phyloP scores from a whole-genome alignment of 2,797 vertebrate genomes.

The Parauchenoglanis ngamensis region DNA sequence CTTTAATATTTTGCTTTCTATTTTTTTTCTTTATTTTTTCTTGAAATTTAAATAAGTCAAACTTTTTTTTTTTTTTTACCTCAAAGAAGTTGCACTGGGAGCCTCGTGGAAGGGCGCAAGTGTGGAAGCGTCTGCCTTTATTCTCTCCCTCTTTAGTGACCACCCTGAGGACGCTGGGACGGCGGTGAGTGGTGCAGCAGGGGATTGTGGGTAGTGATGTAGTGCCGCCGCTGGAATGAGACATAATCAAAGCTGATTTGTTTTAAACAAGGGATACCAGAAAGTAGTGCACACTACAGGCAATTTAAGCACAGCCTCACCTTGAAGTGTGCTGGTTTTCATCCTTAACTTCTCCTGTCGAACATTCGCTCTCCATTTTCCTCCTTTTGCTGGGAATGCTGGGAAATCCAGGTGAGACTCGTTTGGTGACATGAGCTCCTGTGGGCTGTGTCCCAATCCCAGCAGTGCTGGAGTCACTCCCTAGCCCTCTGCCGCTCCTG shows the following conservation, averaged over 20 bases:
- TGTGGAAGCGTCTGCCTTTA: conserved; percentile 87
- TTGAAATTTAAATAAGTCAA: neutral
- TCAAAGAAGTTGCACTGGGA: conserved; percentile 85
- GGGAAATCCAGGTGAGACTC: conserved; percentile 72
- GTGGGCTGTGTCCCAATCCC: conserved; percentile 72
- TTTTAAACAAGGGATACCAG: neutral
- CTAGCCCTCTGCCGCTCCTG: conserved; percentile 57
- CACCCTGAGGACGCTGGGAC: conserved; percentile 76
- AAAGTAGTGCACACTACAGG: neutral
- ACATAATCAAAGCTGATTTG: conserved; percentile 60
- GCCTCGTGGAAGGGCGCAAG: conserved; percentile 82
- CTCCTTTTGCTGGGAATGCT: conserved; percentile 85
- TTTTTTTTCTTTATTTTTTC: neutral
- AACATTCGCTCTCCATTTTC: conserved; percentile 77
- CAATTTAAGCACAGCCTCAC: conserved; percentile 9
- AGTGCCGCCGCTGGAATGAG: conserved; percentile 47
- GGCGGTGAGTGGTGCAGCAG: conserved; percentile 77
- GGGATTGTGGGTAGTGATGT: conserved; percentile 62
- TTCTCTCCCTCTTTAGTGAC: conserved; percentile 90
- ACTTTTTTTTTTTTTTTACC: conserved; percentile 70
- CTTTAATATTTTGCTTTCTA: neutral
- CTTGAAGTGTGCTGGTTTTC: conserved; percentile 55
- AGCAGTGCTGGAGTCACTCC: conserved; percentile 40
- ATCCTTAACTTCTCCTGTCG: conserved; percentile 66
- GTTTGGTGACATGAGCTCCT: conserved; percentile 65